Base-by-base conservation (phyloP, 1,140 invertebrate species). In the Phenacoccus solenopsis region DNA sequence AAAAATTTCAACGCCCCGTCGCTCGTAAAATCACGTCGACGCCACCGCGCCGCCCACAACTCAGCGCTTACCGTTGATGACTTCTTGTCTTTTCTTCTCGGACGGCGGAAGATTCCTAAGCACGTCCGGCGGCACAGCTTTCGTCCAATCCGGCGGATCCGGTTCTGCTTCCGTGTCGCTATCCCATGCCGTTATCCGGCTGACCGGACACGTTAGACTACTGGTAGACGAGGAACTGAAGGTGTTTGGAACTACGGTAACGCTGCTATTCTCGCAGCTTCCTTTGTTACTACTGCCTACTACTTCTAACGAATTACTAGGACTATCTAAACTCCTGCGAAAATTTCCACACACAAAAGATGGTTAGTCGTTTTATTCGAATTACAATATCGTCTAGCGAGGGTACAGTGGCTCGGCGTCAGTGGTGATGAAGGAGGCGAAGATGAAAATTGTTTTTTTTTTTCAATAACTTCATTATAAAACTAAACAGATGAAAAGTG, bases 1-100 rank as follows among this genome's bases (percentile, higher is more conserved):
- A 32, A 32, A 32, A 32, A 32, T 13, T 5, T 13, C 5, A 32
- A 32, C 5, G 5, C 13, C 30, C 13, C 30, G 13, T 32, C 30
- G 30, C 30, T 5, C 16, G 38, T 49, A 32, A 49, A n/a, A n/a
- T n/a, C n/a, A n/a, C n/a, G n/a, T n/a, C n/a, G n/a, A n/a, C n/a
- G n/a, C n/a, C n/a, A n/a, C n/a, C n/a, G n/a, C n/a, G n/a, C n/a
- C n/a, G n/a, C n/a, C n/a, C n/a, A n/a, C n/a, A n/a, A n/a, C n/a
- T n/a, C n/a, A n/a, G n/a, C n/a, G n/a, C 79, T 78, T 75, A 96
- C 94, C 94, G 80, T 98, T 98, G 71, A 98, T 94, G 76, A 98
- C 91, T 82, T 98, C 95, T 81, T 98, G 96, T 73, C 94, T 83
- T 79, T 98, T 98, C 79, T 91, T 90, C 79, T 93, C 88, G 75